Evolutionary conservation across 2,113 vertebrate genomes (phyloP).

Genomic region (Neomonachus schauinslandi): DNA sequence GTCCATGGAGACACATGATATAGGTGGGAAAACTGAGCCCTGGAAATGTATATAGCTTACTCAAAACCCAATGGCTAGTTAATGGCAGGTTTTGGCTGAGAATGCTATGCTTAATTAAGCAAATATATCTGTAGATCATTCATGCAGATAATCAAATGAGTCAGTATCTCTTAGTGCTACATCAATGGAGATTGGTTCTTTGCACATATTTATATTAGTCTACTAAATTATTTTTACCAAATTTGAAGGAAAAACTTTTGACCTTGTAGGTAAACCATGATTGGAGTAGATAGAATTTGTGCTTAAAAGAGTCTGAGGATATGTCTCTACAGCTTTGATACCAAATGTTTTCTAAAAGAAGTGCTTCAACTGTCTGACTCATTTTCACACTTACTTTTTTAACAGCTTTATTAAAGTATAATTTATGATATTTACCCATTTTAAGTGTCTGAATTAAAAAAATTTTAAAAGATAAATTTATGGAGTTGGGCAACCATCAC

Average conservation of each 20-base stretch:
- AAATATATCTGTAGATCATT: not conserved
- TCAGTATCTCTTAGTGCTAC: not conserved
- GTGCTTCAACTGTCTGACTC: not conserved
- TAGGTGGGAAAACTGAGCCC: not conserved
- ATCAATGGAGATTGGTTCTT: not conserved
- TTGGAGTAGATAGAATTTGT: not conserved
- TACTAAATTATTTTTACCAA: constrained; percentile 37
- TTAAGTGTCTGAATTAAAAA: constrained; percentile 15
- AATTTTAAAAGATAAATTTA: not conserved
- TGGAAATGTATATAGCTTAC: not conserved
- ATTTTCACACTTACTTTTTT: constrained; percentile 53
- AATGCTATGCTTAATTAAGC: not conserved
- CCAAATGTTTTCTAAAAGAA: constrained; percentile 33
- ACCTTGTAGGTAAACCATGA: not conserved
- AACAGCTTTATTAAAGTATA: not conserved
- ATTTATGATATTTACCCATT: constrained; percentile 3
- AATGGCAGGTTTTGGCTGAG: not conserved
- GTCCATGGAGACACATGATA: not conserved
- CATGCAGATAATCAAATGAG: not conserved
- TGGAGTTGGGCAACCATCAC: not conserved
- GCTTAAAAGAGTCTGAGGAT: not conserved
- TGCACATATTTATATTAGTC: not conserved
- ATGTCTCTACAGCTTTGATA: not conserved
- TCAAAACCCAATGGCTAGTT: not conserved
- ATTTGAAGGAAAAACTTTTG: not conserved